Percentiles rank a stretch among this genome's conserved stretches.
Evolutionary conservation across 2,797 vertebrate genomes (phyloP).

Genomic region (Mareca penelope): DNA sequence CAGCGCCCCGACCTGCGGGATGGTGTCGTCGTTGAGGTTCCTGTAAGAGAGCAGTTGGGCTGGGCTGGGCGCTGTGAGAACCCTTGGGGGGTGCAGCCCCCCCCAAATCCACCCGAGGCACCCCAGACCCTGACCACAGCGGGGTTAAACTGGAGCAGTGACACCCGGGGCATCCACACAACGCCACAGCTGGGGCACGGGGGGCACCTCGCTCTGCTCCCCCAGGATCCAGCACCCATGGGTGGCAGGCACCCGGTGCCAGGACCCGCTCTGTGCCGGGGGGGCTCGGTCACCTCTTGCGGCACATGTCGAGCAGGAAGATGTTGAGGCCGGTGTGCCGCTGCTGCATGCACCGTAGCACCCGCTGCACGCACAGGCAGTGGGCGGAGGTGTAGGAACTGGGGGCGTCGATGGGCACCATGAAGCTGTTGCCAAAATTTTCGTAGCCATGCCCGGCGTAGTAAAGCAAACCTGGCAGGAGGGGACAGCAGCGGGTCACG

Average conservation of each 20-base stretch:
- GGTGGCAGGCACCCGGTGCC: not conserved
- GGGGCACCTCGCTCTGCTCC: fast-evolving
- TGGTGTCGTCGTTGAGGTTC: slow-evolving; percentile 84
- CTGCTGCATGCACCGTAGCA: slow-evolving; percentile 87
- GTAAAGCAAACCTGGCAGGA: slow-evolving; percentile 84
- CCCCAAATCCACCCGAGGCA: not conserved
- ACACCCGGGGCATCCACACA: not conserved
- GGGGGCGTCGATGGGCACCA: slow-evolving; percentile 88
- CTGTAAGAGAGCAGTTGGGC: slow-evolving; percentile 63
- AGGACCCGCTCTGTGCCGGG: not conserved
- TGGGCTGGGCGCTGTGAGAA: not conserved
- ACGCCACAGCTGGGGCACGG: not conserved
- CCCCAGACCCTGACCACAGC: not conserved
- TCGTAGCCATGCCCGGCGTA: slow-evolving; percentile 90
- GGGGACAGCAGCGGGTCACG: not conserved
- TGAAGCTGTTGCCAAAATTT: slow-evolving; percentile 91
- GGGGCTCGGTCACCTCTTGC: slow-evolving; percentile 79
- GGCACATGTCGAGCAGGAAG: slow-evolving; percentile 91
- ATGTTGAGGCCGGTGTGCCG: slow-evolving; percentile 86
- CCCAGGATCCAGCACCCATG: fast-evolving
- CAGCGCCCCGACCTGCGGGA: slow-evolving; percentile 81
- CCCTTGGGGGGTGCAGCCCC: not conserved
- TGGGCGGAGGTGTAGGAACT: slow-evolving; percentile 83
- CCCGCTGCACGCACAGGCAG: slow-evolving; percentile 86
- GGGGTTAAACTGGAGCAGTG: not conserved